Evolutionary conservation across 2,113 vertebrate species (phyloP).

Genomic region (Pterocles gutturalis): DNA sequence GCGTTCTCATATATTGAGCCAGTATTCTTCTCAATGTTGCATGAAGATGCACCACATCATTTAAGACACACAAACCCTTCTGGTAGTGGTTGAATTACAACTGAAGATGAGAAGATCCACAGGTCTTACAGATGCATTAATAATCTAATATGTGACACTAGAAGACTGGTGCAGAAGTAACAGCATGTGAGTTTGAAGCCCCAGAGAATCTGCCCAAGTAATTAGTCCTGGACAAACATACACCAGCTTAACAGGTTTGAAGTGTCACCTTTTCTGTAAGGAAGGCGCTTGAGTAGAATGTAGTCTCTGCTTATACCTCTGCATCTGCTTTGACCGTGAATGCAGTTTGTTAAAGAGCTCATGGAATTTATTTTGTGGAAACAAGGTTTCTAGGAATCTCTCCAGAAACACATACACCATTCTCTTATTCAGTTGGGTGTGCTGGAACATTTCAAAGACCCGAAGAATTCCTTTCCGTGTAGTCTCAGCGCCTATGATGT

Average conservation of each 20-base stretch:
- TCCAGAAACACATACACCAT: constrained; percentile 97
- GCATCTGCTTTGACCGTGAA: constrained; percentile 92
- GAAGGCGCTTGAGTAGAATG: constrained; percentile 84
- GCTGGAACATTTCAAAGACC: constrained; percentile 99
- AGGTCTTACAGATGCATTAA: constrained; percentile 78
- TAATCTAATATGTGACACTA: constrained; percentile 78
- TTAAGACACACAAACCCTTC: constrained; percentile 74
- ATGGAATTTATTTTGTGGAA: constrained; percentile 95
- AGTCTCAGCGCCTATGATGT: constrained; percentile 89
- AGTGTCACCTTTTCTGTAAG: constrained; percentile 97
- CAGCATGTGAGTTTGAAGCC: constrained; percentile 75
- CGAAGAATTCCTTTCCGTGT: constrained; percentile 97
- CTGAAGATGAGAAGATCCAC: constrained; percentile 77
- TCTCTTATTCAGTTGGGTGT: constrained; percentile 94
- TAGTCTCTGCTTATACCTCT: constrained; percentile 91
- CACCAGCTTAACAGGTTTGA: constrained; percentile 68
- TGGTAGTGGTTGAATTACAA: constrained; percentile 76
- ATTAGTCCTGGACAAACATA: constrained; percentile 75
- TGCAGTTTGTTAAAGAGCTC: constrained; percentile 98
- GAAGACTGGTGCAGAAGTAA: constrained; percentile 78
- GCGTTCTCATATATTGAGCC: constrained; percentile 55
- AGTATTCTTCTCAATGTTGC: constrained; percentile 78
- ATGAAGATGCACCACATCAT: constrained; percentile 79
- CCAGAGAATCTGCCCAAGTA: constrained; percentile 77
- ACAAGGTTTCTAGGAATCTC: constrained; percentile 97